Conservation (phyloP, 2,888 invertebrate species). For the Drosophila aldrichi region DNA sequence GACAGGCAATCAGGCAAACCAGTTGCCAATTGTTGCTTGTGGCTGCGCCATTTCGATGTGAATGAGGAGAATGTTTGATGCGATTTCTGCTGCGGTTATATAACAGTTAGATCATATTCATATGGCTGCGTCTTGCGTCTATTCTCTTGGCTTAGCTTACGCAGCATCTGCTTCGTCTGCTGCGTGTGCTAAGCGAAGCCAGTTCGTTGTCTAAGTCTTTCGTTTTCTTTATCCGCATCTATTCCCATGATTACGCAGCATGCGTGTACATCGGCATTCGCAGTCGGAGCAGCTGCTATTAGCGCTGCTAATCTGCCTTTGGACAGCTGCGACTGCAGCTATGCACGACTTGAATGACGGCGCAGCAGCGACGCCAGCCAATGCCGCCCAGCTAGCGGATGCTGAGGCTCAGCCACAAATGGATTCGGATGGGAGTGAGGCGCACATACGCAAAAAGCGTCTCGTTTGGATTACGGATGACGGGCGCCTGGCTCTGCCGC, state of each 20-base stretch:
- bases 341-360: slow-evolving; percentile 12
- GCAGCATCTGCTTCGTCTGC: not conserved
- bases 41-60: slow-evolving; percentile 7
- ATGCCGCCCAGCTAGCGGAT: slow-evolving; percentile 55
- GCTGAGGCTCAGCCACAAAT: slow-evolving; percentile 44
- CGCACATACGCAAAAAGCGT: slow-evolving; percentile 92
- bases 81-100: slow-evolving; percentile 58
- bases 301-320: slow-evolving; percentile 42
- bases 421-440: slow-evolving; percentile 56
- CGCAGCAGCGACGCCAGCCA: no score
- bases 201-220: slow-evolving; percentile 65
- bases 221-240: slow-evolving; percentile 24
- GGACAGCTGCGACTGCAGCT: slow-evolving; percentile 28
- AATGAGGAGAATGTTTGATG: slow-evolving; percentile 11
- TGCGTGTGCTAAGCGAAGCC: not conserved
- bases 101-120: slow-evolving; percentile 68
- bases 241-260: slow-evolving; percentile 32
- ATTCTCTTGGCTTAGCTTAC: not conserved
- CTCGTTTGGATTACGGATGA: slow-evolving; percentile 94
- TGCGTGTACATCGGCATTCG: slow-evolving; percentile 36
- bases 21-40: slow-evolving; percentile 30
- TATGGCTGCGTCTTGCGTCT: slow-evolving; percentile 10
- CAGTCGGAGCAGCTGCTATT: slow-evolving; percentile 21
- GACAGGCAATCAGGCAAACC: slow-evolving; percentile 52
- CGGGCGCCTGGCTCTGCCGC: slow-evolving; percentile 92